Percentiles rank a stretch among this genome's conserved stretches.
phyloP scores from a whole-genome alignment of 2,888 invertebrate genomes.

The Nudaria mundana region DNA sequence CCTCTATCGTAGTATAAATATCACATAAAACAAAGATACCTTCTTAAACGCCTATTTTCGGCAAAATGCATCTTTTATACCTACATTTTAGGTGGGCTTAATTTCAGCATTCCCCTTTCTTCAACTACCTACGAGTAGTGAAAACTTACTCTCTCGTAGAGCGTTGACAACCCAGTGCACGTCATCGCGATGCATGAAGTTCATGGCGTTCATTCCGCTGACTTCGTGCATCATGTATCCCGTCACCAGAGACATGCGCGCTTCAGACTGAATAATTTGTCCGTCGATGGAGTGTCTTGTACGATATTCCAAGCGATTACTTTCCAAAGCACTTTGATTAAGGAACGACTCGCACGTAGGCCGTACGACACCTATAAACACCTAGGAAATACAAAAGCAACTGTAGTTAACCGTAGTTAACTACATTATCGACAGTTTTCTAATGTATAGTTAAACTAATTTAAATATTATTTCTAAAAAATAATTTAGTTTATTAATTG shows the following conservation, averaged over 20 bases:
- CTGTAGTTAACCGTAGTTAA: too few species aligned
- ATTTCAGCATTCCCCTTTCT: too few species aligned
- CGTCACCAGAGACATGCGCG: constrained; percentile 92
- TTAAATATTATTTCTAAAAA: too few species aligned
- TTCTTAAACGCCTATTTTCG: too few species aligned
- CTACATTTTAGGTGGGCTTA: too few species aligned
- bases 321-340: constrained; percentile 58
- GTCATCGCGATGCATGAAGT: constrained; percentile 93
- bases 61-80: too few species aligned
- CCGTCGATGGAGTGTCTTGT: constrained; percentile 94
- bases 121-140: constrained; percentile 5
- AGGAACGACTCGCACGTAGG: constrained; percentile 82
- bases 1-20: too few species aligned
- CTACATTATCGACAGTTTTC: too few species aligned
- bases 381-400: constrained; percentile 44
- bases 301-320: constrained; percentile 89
- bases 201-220: constrained; percentile 91
- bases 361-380: constrained; percentile 86
- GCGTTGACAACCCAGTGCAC: constrained; percentile 93
- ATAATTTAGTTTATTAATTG: too few species aligned
- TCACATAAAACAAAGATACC: too few species aligned
- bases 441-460: too few species aligned
- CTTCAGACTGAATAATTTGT: constrained; percentile 92
- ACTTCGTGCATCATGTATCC: constrained; percentile 95
- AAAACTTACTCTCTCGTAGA: constrained; percentile 84